Conservation (phyloP, 2,113 vertebrate genomes). For the Gambusia holbrooki region DNA sequence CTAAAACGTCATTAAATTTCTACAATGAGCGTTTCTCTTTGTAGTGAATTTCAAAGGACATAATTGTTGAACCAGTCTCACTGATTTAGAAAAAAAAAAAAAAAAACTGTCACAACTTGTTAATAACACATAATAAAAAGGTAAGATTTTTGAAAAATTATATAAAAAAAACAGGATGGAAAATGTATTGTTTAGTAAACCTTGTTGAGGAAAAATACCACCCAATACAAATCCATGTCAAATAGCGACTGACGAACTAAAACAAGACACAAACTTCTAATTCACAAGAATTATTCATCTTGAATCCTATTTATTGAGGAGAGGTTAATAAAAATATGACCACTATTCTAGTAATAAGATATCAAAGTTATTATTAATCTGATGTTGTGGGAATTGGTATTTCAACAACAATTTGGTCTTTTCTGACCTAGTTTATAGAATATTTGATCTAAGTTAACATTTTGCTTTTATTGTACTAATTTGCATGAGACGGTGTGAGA, state of each 20-base stretch:
- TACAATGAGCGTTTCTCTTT: neutral
- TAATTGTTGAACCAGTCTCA: neutral
- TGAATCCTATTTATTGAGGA: too few species aligned
- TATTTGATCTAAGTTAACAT: neutral
- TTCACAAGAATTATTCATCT: too few species aligned
- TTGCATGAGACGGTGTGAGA: conserved; percentile 1
- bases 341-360: too few species aligned
- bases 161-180: neutral
- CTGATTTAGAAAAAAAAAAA: too few species aligned
- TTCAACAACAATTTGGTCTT: too few species aligned
- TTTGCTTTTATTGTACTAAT: conserved; percentile 6
- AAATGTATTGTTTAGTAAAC: too few species aligned
- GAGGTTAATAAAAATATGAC: too few species aligned
- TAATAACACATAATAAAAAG: neutral
- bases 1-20: neutral
- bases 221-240: neutral
- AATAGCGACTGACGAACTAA: neutral
- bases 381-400: too few species aligned
- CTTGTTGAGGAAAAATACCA: too few species aligned
- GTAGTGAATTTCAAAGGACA: neutral
- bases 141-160: too few species aligned
- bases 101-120: neutral
- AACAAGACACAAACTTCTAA: neutral
- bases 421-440: neutral
- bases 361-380: too few species aligned